These are phyloP conservation scores for Cantharis rufa DNA, from an alignment of 2,888 invertebrate genomes.

Conservation along the genomic window DNA sequence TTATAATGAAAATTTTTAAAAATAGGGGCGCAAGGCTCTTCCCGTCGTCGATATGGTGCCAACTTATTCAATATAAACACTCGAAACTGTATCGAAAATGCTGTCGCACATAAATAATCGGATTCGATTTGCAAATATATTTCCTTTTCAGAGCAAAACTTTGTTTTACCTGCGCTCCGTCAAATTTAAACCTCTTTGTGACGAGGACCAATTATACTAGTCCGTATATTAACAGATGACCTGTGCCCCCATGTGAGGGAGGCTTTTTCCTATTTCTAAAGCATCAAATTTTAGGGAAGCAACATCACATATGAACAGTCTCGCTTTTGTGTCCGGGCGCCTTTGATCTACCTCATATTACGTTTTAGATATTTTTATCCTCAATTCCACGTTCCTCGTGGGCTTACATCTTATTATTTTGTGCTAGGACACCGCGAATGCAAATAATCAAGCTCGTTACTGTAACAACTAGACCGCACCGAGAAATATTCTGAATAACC, in stretches of 20 bases:
- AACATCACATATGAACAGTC: slow-evolving; percentile 19
- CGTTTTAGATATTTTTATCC: slow-evolving; percentile 41
- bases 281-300: slow-evolving; percentile 42
- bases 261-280: slow-evolving; percentile 17
- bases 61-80: background rate
- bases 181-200: slow-evolving; percentile 9
- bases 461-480: slow-evolving; percentile 43
- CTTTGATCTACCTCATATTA: slow-evolving; percentile 45
- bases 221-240: slow-evolving; percentile 35
- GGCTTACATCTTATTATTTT: slow-evolving; percentile 43
- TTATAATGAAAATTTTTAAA: slow-evolving; percentile 25
- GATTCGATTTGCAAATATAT: background rate
- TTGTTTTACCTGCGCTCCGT: background rate
- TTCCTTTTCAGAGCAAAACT: background rate
- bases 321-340: slow-evolving; percentile 38
- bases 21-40: no score
- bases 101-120: background rate
- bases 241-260: slow-evolving; percentile 28
- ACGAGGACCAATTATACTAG: slow-evolving; percentile 29
- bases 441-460: slow-evolving; percentile 47
- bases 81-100: background rate
- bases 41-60: background rate
- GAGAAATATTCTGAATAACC: slow-evolving; percentile 33
- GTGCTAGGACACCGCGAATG: slow-evolving; percentile 40
- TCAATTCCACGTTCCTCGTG: slow-evolving; percentile 35